Evolutionary conservation across 2,113 vertebrate genomes (phyloP), one percentile per base, ranked within the genome.

Genomic region (Peromyscus californicus): DNA sequence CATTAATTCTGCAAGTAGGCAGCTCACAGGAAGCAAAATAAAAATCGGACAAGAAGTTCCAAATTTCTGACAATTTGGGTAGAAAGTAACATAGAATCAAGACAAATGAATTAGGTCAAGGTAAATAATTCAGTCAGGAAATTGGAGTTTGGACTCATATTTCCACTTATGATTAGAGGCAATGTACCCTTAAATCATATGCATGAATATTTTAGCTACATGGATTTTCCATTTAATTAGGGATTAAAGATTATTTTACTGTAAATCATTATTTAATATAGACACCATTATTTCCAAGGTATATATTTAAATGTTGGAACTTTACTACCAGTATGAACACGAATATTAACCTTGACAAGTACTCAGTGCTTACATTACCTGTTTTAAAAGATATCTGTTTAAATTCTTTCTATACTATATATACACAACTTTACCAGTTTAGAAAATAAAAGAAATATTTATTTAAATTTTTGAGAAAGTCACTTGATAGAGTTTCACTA

Each of bases 1-100:
- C 48, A 95, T 96, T 85, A 94, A 61, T 51, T 94, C 7, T 94
- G 70, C 48, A 95, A 39, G 80, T 93, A 94, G 11, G 21, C 13
- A 94, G 31, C 36, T 72, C n/a, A 95, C 74, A 48, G 29, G 12
- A 91, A 54, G 31, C 48, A 79, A 92, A 94, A 85, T 59, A 63
- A 90, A 74, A 45, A 48, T 90, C 96, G 1, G 2, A 70, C 16
- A 95, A 21, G 8, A 93, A 80, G 89, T 89, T 88, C 6, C 33
- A 94, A 74, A 90, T 63, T 3, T 90, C 59, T 88, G 48, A 65
- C 19, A 69, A 22, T 15, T 45, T 69, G 83, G 6, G 15, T 26
- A 36, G 54, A 95, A 96, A 88, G 11, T 84, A 95, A 70, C 78
- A 42, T 1, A 69, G 31, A 92, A 69, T 3, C 5, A 51, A 75